Evolutionary conservation across 1,140 invertebrate genomes (phyloP), one percentile per base, ranked within the genome.

Genomic region (Macrosteles quadrilineatus): DNA sequence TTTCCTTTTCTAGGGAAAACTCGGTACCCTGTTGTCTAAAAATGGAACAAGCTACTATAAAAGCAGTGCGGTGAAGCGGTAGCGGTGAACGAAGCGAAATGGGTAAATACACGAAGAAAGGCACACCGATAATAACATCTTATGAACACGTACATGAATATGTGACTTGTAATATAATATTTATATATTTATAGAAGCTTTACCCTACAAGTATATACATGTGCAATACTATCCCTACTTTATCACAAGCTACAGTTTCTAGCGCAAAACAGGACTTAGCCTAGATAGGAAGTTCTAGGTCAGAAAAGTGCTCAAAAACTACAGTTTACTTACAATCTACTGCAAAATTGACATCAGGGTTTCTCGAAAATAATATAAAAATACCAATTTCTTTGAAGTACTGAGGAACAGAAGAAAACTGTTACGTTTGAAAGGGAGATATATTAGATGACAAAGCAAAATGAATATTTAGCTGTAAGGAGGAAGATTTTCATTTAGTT

Each of bases 71-170:
- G n/a, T 11, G 17, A 50, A n/a, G 17, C 17, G 6, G 17, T 4
- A 50, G 17, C 47, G 3, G 21, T 23, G 3, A 6, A 11, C n/a
- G 21, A n/a, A 11, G 47, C 21, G 47, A 50, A 6, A 50, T 19
- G 47, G 17, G 17, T 17, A 50, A 19, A 36, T 36, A 69, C 53
- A 59, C 36, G 19, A 55, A 70, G 69, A 70, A 70, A 70, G 69
- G 69, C 69, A 70, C 69, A 70, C 57, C 62, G 57, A 70, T 55
- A 63, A 63, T 67, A 65, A 30, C 31, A 45, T 65, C 45, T 69
- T 62, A 53, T 70, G 69, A 70, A 70, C 69, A 70, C 69, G 17
- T 50, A 23, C 47, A 50, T 19, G 47, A 50, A 50, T 50, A 50
- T 50, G 21, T 50, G 21, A 19, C 4, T 23, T 19, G 4, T 50